Base-by-base conservation (phyloP, 2,113 vertebrate species). In the Pituophis catenifer region DNA sequence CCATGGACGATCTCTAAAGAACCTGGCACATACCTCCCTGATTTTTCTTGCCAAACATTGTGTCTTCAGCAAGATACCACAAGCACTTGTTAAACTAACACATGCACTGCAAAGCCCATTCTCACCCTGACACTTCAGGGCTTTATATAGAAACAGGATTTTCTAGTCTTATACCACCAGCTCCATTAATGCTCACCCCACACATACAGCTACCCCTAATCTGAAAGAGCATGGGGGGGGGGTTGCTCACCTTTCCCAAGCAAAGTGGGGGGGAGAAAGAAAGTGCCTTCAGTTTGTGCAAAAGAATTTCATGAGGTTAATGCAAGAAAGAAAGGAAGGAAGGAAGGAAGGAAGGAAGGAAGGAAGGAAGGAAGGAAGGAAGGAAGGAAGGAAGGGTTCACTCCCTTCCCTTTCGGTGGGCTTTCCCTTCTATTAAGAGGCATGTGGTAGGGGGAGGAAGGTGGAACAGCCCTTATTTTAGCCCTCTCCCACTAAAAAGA, bases 111-210 rank as follows among this genome's bases (percentile, higher is more conserved):
- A 94, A 98, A 97, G 59, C 97, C 97, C 98, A 96, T 97, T 97
- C 97, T 96, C 98, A 96, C 98, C 96, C 98, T 95, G 94, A 98
- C 98, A 97, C 98, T 98, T 97, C 85, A 94, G 96, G 90, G 97
- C 97, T 96, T 97, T 97, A 98, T 97, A 98, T 95, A 98, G 98
- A 98, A 98, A 98, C 98, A 95, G 98, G 98, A 98, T 98, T 98
- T 98, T 98, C 98, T 98, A 97, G 97, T 97, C 98, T 98, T 97
- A 98, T 98, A 97, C 96, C 97, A 94, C 96, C 97, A 93, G 95
- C 96, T 97, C 97, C 95, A 96, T 97, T 97, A 98, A 94, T 92
- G 53, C 95, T 89, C 90, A 53, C 94, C 92, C 95, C 17, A 91
- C 86, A 89, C 92, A 88, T 95, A 90, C 94, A 85, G 59, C 93